Percentiles rank a stretch among this genome's conserved stretches.
Evolutionary conservation across 1,140 invertebrate genomes (phyloP).

Genomic region (Galendromus occidentalis): DNA sequence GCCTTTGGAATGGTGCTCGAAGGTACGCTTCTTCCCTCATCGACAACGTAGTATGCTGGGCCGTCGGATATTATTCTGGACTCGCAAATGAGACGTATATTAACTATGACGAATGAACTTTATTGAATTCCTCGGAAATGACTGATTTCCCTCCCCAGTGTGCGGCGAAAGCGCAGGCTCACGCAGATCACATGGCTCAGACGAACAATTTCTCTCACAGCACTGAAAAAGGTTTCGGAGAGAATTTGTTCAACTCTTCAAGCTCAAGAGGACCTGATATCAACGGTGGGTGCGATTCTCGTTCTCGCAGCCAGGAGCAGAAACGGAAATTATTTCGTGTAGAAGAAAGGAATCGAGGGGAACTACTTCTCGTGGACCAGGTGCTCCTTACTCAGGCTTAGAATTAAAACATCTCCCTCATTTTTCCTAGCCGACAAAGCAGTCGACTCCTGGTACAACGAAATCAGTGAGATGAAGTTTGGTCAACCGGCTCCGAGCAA

Average conservation of each 20-base stretch:
- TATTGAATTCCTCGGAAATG: no score
- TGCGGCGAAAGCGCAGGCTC: conserved; percentile 48
- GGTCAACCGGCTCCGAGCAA: not conserved
- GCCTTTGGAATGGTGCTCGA: no score
- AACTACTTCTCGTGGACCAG: not conserved
- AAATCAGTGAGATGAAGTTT: not conserved
- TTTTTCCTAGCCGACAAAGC: not conserved
- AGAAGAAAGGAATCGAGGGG: not conserved
- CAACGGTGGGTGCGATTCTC: not conserved
- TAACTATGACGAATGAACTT: no score
- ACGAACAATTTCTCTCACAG: conserved; percentile 49
- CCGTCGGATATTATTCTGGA: no score
- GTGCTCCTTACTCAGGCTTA: not conserved
- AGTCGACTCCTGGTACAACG: not conserved
- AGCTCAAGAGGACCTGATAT: not conserved
- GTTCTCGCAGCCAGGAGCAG: not conserved
- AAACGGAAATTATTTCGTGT: not conserved
- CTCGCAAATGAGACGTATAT: no score
- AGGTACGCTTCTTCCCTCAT: no score
- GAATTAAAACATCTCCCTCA: not conserved
- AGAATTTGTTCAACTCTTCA: conserved; percentile 39
- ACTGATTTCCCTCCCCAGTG: not conserved
- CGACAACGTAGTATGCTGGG: no score
- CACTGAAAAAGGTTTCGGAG: conserved; percentile 48
- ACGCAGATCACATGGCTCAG: conserved; percentile 60